These are phyloP conservation scores for Drosophila neonasuta DNA, from an alignment of 2,888 invertebrate species.

Conservation along the genomic window DNA sequence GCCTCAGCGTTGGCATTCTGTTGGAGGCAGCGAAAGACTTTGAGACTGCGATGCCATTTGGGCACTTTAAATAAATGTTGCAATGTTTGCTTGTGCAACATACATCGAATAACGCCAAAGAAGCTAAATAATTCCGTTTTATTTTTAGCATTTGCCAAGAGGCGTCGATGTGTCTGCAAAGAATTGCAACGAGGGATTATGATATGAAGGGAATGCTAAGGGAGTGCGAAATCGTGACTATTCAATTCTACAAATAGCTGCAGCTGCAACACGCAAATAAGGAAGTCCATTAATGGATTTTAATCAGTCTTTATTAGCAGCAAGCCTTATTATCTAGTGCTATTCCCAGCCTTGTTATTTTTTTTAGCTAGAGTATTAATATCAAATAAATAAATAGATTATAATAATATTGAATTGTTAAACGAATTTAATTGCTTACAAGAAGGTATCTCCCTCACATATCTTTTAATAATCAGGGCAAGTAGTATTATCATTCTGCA, in stretches of 20 bases:
- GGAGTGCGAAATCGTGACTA: conserved; percentile 15
- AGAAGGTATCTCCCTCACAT: too few relatives aligned
- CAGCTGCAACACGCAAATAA: background rate
- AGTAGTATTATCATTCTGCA: too few relatives aligned
- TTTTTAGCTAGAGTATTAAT: too few relatives aligned
- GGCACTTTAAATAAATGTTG: conserved; percentile 51
- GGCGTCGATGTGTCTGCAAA: conserved; percentile 53
- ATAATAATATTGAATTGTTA: too few relatives aligned
- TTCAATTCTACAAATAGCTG: background rate
- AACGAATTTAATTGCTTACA: too few relatives aligned
- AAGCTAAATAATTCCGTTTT: conserved; percentile 20
- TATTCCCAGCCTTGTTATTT: too few relatives aligned
- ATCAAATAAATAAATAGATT: too few relatives aligned
- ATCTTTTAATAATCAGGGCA: too few relatives aligned
- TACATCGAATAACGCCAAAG: conserved; percentile 15
- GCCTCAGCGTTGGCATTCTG: conserved; percentile 6
- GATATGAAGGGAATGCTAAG: background rate
- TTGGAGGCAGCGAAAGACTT: background rate
- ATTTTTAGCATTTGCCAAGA: conserved; percentile 39
- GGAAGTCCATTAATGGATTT: background rate
- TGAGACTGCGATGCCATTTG: conserved; percentile 5
- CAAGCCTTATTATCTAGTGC: too few relatives aligned
- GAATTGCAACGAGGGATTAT: background rate
- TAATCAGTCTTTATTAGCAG: too few relatives aligned
- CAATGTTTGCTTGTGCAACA: conserved; percentile 15